A percentile compares a stretch with the other conserved stretches of the same genome.
Conservation (phyloP, 1,140 invertebrate genomes). For the Cryptotermes secundus region DNA sequence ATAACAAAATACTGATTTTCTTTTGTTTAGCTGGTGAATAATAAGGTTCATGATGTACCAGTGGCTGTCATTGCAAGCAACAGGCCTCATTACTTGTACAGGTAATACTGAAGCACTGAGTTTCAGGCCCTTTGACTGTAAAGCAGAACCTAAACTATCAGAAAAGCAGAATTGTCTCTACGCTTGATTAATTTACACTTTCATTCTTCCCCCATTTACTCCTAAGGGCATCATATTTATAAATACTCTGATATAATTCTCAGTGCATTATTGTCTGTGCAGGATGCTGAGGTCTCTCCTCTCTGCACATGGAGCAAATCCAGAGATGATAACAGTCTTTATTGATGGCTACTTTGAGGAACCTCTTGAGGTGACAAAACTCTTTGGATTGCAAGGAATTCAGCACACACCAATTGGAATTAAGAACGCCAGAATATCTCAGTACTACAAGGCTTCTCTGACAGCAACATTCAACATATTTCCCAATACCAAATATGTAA, state of each 20-base stretch:
- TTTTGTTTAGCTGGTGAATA: slow-evolving; percentile 52
- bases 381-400: slow-evolving; percentile 60
- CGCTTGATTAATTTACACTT: too few relatives aligned
- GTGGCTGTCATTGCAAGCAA: slow-evolving; percentile 67
- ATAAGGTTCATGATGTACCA: slow-evolving; percentile 58
- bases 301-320: slow-evolving; percentile 59
- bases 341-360: slow-evolving; percentile 71
- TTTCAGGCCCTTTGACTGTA: too few relatives aligned
- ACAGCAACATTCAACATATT: slow-evolving; percentile 66
- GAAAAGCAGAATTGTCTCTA: too few relatives aligned
- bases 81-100: slow-evolving; percentile 67
- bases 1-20: too few relatives aligned
- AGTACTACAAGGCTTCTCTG: slow-evolving; percentile 68
- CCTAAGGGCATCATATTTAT: too few relatives aligned
- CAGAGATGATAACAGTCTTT: slow-evolving; percentile 63
- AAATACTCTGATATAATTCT: too few relatives aligned
- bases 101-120: too few relatives aligned
- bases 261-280: slow-evolving; percentile 24
- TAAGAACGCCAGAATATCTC: slow-evolving; percentile 60
- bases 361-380: slow-evolving; percentile 61
- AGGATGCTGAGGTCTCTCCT: slow-evolving; percentile 61
- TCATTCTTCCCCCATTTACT: too few relatives aligned
- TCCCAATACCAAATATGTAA: slow-evolving; percentile 60
- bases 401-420: slow-evolving; percentile 58
- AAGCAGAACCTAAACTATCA: too few relatives aligned